Evolutionary conservation across 2,113 vertebrate genomes (phyloP).

Genomic region (Mirza zaza): DNA sequence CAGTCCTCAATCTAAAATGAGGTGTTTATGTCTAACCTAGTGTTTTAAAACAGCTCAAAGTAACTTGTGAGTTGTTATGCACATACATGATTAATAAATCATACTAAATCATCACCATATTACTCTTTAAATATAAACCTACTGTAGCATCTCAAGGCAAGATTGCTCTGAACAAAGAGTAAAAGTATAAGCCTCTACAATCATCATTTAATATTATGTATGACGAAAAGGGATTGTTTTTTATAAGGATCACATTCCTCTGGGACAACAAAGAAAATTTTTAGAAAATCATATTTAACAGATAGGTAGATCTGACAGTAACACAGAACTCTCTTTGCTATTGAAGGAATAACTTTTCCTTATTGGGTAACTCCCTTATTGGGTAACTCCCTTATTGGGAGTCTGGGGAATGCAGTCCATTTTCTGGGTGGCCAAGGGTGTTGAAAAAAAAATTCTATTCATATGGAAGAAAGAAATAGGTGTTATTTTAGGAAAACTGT

Average conservation of each 20-base stretch:
- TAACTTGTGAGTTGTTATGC: background rate
- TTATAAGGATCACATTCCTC: background rate
- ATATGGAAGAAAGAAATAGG: background rate
- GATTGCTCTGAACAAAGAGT: background rate
- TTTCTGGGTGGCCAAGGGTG: background rate
- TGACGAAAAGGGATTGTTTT: background rate
- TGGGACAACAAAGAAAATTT: background rate
- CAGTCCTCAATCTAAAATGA: background rate
- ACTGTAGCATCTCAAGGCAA: background rate
- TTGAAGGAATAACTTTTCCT: conserved; percentile 8
- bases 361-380: background rate
- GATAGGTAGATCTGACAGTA: background rate
- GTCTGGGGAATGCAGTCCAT: background rate
- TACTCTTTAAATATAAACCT: background rate
- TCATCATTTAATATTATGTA: background rate
- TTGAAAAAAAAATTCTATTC: background rate
- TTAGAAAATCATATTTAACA: background rate
- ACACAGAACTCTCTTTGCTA: background rate
- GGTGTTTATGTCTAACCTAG: background rate
- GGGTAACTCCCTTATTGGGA: background rate
- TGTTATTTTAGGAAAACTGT: background rate
- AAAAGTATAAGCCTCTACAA: background rate
- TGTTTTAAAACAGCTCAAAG: conserved; percentile 10
- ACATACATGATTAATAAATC: background rate
- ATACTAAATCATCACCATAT: background rate